Conservation (phyloP, 2,113 vertebrate species). For the Cygnus buccinator region DNA sequence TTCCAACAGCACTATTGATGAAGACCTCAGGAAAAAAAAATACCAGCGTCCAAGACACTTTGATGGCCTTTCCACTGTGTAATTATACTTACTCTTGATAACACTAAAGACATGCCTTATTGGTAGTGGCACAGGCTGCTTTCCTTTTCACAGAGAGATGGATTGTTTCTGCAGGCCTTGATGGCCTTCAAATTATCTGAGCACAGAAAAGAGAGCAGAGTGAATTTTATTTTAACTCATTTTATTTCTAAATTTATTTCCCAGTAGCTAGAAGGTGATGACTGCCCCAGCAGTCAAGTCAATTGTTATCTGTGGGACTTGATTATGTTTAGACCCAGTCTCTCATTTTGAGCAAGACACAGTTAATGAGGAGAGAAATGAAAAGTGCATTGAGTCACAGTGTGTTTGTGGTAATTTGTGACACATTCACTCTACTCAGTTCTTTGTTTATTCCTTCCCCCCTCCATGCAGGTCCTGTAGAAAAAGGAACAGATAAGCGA, state of each 20-base stretch:
- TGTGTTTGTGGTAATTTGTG: conserved; percentile 85
- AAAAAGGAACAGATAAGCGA: conserved; percentile 79
- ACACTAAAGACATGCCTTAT: conserved; percentile 75
- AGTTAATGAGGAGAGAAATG: conserved; percentile 87
- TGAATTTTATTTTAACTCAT: conserved; percentile 85
- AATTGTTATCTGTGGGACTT: conserved; percentile 82
- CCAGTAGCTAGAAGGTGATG: conserved; percentile 77
- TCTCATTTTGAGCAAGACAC: conserved; percentile 83
- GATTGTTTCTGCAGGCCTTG: conserved; percentile 79
- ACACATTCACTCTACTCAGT: conserved; percentile 78
- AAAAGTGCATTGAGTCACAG: conserved; percentile 80
- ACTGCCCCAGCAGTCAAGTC: conserved; percentile 80
- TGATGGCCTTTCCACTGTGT: conserved; percentile 75
- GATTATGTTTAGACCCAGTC: conserved; percentile 80
- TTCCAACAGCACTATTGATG: conserved; percentile 72
- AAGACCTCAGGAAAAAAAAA: conserved; percentile 79
- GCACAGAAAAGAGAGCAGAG: conserved; percentile 74
- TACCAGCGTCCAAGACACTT: conserved; percentile 62
- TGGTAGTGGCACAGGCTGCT: conserved; percentile 72
- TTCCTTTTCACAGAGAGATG: conserved; percentile 74
- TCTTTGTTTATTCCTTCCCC: conserved; percentile 79
- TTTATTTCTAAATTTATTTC: conserved; percentile 85
- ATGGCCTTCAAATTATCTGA: conserved; percentile 82
- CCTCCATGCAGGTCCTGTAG: conserved; percentile 65
- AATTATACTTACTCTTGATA: conserved; percentile 77